These are phyloP conservation scores for Agonopterix heracliana DNA, from an alignment of 2,888 invertebrate species.

Conservation along the genomic window DNA sequence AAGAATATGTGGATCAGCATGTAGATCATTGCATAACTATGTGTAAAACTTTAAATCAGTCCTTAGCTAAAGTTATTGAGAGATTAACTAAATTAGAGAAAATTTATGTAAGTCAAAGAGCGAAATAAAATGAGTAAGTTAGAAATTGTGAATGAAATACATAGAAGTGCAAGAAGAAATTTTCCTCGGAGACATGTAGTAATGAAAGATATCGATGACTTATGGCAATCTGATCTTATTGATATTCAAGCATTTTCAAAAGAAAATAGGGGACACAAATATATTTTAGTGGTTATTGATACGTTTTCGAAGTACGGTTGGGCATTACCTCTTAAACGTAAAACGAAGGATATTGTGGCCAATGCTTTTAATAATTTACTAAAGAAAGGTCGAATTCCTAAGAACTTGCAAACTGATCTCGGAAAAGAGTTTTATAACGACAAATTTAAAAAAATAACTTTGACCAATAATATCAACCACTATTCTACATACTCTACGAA, in stretches of 20 bases:
- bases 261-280: conserved; percentile 10
- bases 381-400: conserved; percentile 3
- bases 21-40: too few relatives aligned
- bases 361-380: background rate
- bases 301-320: conserved; percentile 14
- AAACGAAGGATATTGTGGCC: conserved; percentile 2
- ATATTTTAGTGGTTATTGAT: conserved; percentile 12
- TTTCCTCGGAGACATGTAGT: conserved; percentile 30
- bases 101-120: too few relatives aligned
- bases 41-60: too few relatives aligned
- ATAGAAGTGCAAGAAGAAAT: conserved; percentile 28
- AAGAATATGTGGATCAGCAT: too few relatives aligned
- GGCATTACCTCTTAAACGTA: conserved; percentile 9
- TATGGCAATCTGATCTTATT: too few relatives aligned
- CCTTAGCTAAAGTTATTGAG: too few relatives aligned
- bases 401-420: too few relatives aligned
- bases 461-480: background rate
- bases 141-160: conserved; percentile 6
- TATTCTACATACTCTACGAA: background rate
- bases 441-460: background rate
- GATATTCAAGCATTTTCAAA: conserved; percentile 17
- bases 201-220: conserved; percentile 38
- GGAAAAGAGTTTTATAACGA: conserved; percentile 6
- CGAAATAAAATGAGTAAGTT: conserved; percentile 3
- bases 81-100: too few relatives aligned